Evolutionary conservation across 2,113 vertebrate species (phyloP).

Genomic region (Stegostoma tigrinum): DNA sequence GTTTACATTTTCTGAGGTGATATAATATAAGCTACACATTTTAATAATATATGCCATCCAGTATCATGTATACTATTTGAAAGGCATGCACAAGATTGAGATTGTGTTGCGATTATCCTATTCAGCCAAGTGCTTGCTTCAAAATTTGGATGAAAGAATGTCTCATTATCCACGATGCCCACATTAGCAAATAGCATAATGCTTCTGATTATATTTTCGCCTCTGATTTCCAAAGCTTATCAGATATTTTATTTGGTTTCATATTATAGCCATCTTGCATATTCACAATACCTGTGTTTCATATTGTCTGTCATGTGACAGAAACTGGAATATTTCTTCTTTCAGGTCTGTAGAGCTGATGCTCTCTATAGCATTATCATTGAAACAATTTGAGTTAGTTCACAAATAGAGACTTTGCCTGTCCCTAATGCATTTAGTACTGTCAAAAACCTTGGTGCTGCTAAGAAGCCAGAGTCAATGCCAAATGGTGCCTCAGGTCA

Average conservation of each 20-base stretch:
- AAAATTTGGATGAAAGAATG: neutral
- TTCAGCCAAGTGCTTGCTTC: neutral
- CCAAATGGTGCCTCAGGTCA: conserved; percentile 33
- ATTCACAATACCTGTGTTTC: neutral
- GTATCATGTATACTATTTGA: neutral
- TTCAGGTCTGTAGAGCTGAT: neutral
- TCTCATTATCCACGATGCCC: neutral
- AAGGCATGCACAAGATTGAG: neutral
- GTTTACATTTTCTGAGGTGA: neutral
- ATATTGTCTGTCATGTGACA: neutral
- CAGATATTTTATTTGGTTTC: neutral
- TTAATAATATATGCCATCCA: neutral
- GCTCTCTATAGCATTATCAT: neutral
- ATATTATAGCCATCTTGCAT: neutral
- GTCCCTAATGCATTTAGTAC: neutral
- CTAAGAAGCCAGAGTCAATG: conserved; percentile 15
- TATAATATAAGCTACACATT: conserved; percentile 2
- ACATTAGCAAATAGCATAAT: neutral
- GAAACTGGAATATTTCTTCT: conserved; percentile 1
- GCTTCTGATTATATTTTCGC: neutral
- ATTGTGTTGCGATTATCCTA: neutral
- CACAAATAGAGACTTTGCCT: neutral
- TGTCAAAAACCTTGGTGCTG: conserved; percentile 8
- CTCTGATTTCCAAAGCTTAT: neutral
- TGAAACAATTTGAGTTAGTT: neutral